Evolutionary conservation across 2,113 vertebrate genomes (phyloP).

Genomic region (Acrocephalus kingi): DNA sequence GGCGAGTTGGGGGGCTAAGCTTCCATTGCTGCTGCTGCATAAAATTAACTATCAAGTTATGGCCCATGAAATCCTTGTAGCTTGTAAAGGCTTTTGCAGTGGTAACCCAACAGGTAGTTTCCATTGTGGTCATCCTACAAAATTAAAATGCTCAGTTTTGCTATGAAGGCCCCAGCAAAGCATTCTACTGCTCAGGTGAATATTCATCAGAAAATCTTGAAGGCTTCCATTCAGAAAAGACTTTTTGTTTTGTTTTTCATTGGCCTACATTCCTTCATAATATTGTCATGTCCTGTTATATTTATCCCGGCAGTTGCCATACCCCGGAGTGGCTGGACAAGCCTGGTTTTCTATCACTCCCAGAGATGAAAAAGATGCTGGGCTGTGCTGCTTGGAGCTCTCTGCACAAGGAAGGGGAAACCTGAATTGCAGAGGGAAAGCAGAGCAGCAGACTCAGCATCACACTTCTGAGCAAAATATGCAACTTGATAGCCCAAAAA

Average conservation of each 20-base stretch:
- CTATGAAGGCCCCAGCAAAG: not conserved
- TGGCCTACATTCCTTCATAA: not conserved
- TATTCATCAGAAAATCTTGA: not conserved
- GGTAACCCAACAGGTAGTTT: not conserved
- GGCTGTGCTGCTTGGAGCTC: not conserved
- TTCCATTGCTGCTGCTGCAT: not conserved
- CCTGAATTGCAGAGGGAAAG: not conserved
- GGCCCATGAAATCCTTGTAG: not conserved
- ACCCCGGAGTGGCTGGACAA: not conserved
- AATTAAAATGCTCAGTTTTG: not conserved
- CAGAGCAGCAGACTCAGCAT: conserved; percentile 39
- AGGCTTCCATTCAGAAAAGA: not conserved
- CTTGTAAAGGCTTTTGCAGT: not conserved
- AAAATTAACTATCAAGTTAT: not conserved
- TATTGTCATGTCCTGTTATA: not conserved
- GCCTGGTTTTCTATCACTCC: not conserved
- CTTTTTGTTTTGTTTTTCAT: not conserved
- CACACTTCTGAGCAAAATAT: conserved; percentile 41
- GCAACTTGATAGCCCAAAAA: conserved; percentile 38
- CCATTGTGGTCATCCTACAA: not conserved
- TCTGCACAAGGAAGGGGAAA: not conserved
- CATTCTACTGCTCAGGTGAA: not conserved
- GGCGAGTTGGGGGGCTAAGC: fast-evolving
- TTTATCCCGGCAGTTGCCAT: not conserved
- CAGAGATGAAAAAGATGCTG: not conserved